Percentiles rank a stretch among this genome's conserved stretches.
phyloP scores from a whole-genome alignment of 2,113 vertebrate species.

The Scopus umbretta region DNA sequence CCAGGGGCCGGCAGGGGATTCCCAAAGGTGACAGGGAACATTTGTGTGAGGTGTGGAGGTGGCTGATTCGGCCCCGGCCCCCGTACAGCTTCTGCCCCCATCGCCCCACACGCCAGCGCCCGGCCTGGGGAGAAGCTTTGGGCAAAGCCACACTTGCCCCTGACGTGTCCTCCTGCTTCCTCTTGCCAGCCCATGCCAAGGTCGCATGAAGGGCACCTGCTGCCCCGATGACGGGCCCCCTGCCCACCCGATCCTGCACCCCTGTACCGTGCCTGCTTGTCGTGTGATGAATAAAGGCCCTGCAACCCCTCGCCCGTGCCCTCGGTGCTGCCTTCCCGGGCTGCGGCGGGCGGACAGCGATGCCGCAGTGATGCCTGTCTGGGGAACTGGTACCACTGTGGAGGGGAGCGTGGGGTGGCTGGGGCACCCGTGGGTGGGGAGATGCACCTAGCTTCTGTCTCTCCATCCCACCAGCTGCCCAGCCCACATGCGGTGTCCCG shows the following conservation, averaged over 20 bases:
- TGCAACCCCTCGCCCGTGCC: neutral
- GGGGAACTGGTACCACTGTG: neutral
- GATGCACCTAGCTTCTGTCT: neutral
- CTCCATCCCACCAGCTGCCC: neutral
- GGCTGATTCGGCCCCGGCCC: neutral
- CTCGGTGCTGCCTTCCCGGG: neutral
- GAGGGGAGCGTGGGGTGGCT: neutral
- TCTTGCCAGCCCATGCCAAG: neutral
- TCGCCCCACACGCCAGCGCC: neutral
- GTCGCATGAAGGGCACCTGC: constrained; percentile 29
- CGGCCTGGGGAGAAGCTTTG: neutral
- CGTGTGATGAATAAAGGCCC: constrained; percentile 25
- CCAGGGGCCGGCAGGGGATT: neutral
- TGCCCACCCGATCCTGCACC: neutral
- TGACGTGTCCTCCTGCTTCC: neutral
- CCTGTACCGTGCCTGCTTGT: neutral
- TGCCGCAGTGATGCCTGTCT: neutral
- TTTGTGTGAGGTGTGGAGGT: neutral
- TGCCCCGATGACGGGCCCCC: constrained; percentile 1
- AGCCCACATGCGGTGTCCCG: neutral
- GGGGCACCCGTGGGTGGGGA: neutral
- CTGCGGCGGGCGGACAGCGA: neutral
- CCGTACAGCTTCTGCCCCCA: neutral
- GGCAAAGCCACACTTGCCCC: neutral
- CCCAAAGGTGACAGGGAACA: neutral